Conservation (phyloP, 2,888 invertebrate genomes). For the Margaritifera margaritifera region DNA sequence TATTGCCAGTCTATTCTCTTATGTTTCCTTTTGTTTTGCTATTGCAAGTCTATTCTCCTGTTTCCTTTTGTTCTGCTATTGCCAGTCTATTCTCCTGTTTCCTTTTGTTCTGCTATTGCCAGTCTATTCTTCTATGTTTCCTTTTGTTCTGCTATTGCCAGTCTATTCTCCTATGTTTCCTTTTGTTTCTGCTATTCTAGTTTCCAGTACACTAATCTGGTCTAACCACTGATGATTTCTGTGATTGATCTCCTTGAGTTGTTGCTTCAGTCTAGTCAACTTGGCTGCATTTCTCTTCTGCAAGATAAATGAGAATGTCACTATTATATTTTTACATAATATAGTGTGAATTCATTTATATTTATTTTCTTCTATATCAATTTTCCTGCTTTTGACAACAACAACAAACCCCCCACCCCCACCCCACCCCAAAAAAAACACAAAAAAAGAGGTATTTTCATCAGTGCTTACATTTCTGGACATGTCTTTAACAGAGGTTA, state of each 20-base stretch:
- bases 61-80: too few species aligned
- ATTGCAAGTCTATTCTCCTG: too few species aligned
- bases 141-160: constrained; percentile 8
- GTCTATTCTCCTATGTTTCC: constrained; percentile 22
- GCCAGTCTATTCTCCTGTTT: constrained; percentile 11
- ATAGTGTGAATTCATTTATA: too few species aligned
- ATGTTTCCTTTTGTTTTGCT: too few species aligned
- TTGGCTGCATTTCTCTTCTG: constrained; percentile 64
- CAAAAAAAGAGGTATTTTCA: too few species aligned
- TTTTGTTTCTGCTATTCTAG: constrained; percentile 31
- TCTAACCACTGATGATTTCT: constrained; percentile 48
- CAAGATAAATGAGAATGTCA: constrained; percentile 7
- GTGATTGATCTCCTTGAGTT: constrained; percentile 51
- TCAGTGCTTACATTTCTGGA: too few species aligned
- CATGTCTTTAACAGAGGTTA: too few species aligned
- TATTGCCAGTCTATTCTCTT: too few species aligned
- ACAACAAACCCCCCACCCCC: too few species aligned
- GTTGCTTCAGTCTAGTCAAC: constrained; percentile 55
- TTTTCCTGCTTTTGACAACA: too few species aligned
- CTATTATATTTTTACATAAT: not conserved
- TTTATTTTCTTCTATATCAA: too few species aligned
- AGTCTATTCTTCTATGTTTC: constrained; percentile 22
- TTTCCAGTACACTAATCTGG: constrained; percentile 44
- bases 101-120: constrained; percentile 11
- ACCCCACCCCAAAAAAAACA: too few species aligned